Conservation (phyloP, 2,888 invertebrate genomes). For the Ochropleura plecta region DNA sequence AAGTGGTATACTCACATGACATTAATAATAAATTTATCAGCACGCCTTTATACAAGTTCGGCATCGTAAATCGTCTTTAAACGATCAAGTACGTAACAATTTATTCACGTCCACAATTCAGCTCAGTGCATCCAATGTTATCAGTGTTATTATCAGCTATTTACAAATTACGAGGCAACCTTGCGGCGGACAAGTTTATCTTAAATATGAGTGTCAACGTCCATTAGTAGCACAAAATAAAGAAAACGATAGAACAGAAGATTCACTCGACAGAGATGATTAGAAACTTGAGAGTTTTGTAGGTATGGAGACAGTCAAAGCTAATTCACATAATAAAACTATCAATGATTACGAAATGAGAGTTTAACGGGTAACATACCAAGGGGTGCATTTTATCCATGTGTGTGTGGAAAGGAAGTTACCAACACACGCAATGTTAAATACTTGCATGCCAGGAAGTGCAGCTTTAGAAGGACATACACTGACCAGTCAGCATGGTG, state of each 20-base stretch:
- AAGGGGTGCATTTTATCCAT: neutral
- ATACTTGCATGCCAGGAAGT: neutral
- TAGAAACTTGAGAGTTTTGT: neutral
- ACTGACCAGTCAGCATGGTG: too few species aligned
- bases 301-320: neutral
- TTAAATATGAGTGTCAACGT: conserved; percentile 57
- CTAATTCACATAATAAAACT: neutral
- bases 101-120: conserved; percentile 56
- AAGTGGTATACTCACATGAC: neutral
- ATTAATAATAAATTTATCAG: conserved; percentile 19
- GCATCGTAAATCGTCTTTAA: conserved; percentile 33
- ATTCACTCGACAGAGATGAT: neutral
- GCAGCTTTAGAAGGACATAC: too few species aligned
- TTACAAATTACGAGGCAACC: conserved; percentile 59
- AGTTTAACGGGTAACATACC: neutral
- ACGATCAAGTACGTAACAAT: conserved; percentile 31
- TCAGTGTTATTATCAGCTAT: conserved; percentile 60
- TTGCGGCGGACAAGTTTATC: conserved; percentile 61
- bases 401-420: neutral
- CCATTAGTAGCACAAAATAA: conserved; percentile 31
- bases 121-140: conserved; percentile 45
- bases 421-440: neutral
- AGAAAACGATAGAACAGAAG: conserved; percentile 14
- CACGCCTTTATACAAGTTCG: conserved; percentile 22
- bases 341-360: neutral